Conservation (phyloP, 2,888 invertebrate species). For the Nephrocerus scutellatus region DNA sequence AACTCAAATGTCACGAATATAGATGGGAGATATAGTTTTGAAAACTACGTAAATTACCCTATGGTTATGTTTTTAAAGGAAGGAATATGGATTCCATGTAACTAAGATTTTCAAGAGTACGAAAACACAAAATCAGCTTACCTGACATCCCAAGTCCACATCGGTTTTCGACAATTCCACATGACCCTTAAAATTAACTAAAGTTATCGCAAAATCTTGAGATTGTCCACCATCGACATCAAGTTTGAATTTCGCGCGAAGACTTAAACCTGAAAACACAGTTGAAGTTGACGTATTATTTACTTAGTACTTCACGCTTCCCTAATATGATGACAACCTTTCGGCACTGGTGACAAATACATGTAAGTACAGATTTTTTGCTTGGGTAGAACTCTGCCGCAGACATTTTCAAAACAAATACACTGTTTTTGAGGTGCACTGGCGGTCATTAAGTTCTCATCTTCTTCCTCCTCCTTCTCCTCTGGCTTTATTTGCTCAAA, state of each 20-base stretch:
- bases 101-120: too few species aligned
- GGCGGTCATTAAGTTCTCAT: neutral
- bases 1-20: too few species aligned
- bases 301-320: neutral
- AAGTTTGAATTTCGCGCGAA: slow-evolving; percentile 29
- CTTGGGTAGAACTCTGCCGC: too few species aligned
- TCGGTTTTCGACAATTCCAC: slow-evolving; percentile 30
- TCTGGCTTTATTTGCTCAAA: too few species aligned
- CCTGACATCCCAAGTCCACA: slow-evolving; percentile 34
- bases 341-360: slow-evolving; percentile 9
- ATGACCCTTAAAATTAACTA: slow-evolving; percentile 32
- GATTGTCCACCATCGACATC: slow-evolving; percentile 31
- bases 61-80: too few species aligned
- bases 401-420: too few species aligned
- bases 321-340: too few species aligned
- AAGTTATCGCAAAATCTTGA: slow-evolving; percentile 27
- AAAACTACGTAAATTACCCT: too few species aligned
- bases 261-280: slow-evolving; percentile 20
- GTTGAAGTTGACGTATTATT: slow-evolving; percentile 20
- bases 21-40: too few species aligned
- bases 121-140: too few species aligned
- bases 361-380: slow-evolving; percentile 7
- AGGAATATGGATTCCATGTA: too few species aligned
- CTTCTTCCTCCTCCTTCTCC: neutral
- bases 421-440: slow-evolving; percentile 7